phyloP scores from a whole-genome alignment of 2,888 invertebrate species.

The Diaprepes abbreviatus region DNA sequence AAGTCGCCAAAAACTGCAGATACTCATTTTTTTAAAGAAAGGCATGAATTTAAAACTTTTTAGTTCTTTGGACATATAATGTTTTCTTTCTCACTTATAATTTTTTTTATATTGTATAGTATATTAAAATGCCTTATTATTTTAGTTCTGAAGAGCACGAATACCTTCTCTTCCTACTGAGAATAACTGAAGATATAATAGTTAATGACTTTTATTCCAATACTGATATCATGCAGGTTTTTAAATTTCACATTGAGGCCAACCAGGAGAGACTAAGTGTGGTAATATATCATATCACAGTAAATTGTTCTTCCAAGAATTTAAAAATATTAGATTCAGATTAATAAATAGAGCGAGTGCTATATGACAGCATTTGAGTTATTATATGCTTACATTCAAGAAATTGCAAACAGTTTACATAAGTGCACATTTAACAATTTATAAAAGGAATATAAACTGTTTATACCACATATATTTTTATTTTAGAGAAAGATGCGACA shows the following conservation, averaged over 20 bases:
- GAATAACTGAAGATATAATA: slow-evolving; percentile 73
- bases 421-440: too few species aligned
- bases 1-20: not conserved
- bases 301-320: too few species aligned
- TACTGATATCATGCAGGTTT: slow-evolving; percentile 69
- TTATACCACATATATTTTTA: too few species aligned
- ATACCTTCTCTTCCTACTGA: slow-evolving; percentile 63
- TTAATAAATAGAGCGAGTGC: not conserved
- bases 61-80: too few species aligned
- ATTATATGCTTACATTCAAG: too few species aligned
- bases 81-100: too few species aligned
- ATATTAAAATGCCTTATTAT: too few species aligned
- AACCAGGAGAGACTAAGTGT: slow-evolving; percentile 67
- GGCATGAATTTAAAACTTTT: too few species aligned
- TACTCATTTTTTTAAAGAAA: slow-evolving; percentile 5
- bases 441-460: too few species aligned
- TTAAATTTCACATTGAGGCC: slow-evolving; percentile 69
- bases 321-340: not conserved
- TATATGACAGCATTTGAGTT: not conserved
- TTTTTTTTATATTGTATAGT: too few species aligned
- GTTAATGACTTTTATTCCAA: slow-evolving; percentile 70
- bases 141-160: slow-evolving; percentile 60
- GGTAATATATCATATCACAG: too few species aligned
- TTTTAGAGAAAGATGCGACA: slow-evolving; percentile 55
- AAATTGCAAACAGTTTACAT: too few species aligned